Conservation (phyloP, 2,113 vertebrate species). For the Ariopsis seemanni region DNA sequence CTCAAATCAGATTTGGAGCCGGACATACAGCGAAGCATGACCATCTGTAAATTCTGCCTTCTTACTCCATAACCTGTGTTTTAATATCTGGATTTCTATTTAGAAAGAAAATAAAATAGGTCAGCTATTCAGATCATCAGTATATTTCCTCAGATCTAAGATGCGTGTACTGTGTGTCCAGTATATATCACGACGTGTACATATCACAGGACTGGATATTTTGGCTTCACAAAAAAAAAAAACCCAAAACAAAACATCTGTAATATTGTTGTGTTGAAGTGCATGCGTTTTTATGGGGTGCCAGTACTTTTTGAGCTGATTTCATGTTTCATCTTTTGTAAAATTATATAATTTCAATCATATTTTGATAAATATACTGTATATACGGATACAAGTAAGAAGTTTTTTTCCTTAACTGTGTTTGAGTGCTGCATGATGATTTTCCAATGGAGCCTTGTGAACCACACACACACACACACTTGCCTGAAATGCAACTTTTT, state of each 20-base stretch:
- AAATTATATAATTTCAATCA: neutral
- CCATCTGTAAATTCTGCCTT: neutral
- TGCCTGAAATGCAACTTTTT: constrained; percentile 63
- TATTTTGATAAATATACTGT: neutral
- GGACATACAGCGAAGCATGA: neutral
- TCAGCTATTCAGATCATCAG: neutral
- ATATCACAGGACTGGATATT: too few species aligned
- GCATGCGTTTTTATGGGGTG: neutral
- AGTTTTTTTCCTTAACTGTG: constrained; percentile 50
- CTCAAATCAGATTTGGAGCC: neutral
- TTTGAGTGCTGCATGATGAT: constrained; percentile 38
- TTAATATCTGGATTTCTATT: neutral
- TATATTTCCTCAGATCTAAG: neutral
- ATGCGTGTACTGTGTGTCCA: neutral
- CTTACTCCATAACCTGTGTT: neutral
- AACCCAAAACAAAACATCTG: neutral
- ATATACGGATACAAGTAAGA: neutral
- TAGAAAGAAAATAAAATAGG: neutral
- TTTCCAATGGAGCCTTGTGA: constrained; percentile 75
- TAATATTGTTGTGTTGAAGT: neutral
- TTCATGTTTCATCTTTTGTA: neutral
- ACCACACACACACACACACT: constrained; percentile 59
- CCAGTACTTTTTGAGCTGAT: neutral
- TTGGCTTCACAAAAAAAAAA: too few species aligned
- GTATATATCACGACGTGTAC: too few species aligned